Evolutionary conservation across 2,113 vertebrate species (phyloP), one percentile per base, ranked within the genome.

Genomic region (Dermatemys mawii): DNA sequence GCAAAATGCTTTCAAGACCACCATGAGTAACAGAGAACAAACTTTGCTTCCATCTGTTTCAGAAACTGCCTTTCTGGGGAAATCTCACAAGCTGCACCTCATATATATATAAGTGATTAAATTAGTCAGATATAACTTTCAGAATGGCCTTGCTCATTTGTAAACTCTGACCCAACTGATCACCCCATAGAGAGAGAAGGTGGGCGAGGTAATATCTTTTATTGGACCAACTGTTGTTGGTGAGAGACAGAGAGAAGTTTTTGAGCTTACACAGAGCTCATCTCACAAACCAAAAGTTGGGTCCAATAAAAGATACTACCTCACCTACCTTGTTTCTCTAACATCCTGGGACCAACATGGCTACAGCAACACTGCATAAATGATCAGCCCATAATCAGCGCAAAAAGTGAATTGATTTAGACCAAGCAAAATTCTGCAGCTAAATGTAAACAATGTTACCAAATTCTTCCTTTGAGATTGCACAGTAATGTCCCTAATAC

Each of bases 391-490:
- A 41, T 6, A 12, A 2, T 6, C 19, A 1, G 16, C 4, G 50
- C 79, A 11, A 54, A 54, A 49, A 22, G 48, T n/a, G 2, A 11
- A 49, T 76, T 11, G 27, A 53, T 54, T 55, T 82, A 41, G 5
- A 85, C 54, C 85, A 12, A 76, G 41, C 81, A 27, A 84, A 87
- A 55, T 63, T 70, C 92, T 3, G 81, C 26, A 8, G 83, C 35
- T 5, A 0, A 38, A 24, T 0, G 38, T n/a, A 38, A 70, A 70
- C 38, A 21, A 70, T 70, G 1, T 2, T 0, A 1, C 24, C 49
- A 0, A 55, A 76, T 46, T 76, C 6, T 46, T 76, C 73, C 44
- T 46, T 27, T 46, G 12, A 46, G 41, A 29, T 27, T 89, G 38
- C 73, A 26, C 11, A 2, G 60, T 0, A 3, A 46, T 5, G 1